A percentile compares a stretch with the other conserved stretches of the same genome.
Conservation (phyloP, 2,113 vertebrate genomes). For the Etia nguti region DNA sequence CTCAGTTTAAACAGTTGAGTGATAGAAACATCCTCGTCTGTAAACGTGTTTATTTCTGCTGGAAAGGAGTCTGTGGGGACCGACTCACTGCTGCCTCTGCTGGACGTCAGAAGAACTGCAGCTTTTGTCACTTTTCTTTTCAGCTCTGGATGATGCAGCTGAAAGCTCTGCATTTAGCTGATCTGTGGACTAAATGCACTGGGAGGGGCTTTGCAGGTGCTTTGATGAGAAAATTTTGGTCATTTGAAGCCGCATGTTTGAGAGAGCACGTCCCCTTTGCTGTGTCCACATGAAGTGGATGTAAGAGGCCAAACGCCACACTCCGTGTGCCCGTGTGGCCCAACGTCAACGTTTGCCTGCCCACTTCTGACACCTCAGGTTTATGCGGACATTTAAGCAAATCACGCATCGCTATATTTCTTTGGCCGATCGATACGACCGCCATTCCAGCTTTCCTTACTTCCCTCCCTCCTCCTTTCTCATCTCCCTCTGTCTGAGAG, state of each 20-base stretch:
- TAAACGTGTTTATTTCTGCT: not conserved
- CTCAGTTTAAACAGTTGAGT: not conserved
- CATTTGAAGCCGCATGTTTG: not conserved
- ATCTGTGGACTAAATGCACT: not conserved
- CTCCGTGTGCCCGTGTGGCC: constrained; percentile 27
- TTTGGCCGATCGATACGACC: constrained; percentile 72
- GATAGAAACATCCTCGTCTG: not conserved
- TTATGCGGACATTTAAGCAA: constrained; percentile 72
- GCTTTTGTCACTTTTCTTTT: not conserved
- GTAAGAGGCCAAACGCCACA: constrained; percentile 11
- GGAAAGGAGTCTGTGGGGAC: not conserved
- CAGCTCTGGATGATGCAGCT: accelerated
- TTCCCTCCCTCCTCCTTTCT: constrained; percentile 20
- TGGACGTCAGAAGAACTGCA: not conserved
- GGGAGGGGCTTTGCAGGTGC: not conserved
- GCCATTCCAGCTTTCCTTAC: constrained; percentile 59
- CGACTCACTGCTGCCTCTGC: not conserved
- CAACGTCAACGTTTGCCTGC: constrained; percentile 39
- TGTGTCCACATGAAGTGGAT: not conserved
- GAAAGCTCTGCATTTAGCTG: not conserved
- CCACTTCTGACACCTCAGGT: constrained; percentile 68
- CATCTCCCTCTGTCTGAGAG: constrained; percentile 65
- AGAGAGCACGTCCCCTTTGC: not conserved
- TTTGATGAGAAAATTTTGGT: not conserved
- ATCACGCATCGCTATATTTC: constrained; percentile 69